Percentiles rank a stretch among this genome's conserved stretches.
These are phyloP conservation scores for Meteorus colon DNA, from an alignment of 2,888 invertebrate species.

Conservation along the genomic window DNA sequence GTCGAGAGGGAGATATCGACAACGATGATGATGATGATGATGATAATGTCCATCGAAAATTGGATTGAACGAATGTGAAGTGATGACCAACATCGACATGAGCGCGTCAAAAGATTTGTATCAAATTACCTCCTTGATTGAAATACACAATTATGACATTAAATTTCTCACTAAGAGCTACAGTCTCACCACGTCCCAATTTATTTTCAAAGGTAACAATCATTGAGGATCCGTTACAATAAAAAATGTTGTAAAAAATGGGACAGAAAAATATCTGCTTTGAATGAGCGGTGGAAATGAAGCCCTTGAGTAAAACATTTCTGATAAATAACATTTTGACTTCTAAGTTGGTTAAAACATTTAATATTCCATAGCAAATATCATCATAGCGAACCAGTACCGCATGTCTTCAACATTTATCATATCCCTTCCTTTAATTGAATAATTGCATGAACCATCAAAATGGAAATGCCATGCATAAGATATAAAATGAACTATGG, in stretches of 20 bases:
- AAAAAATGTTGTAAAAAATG: neutral
- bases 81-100: slow-evolving; percentile 35
- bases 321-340: neutral
- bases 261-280: neutral
- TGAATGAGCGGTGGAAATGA: neutral
- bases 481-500: neutral
- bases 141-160: slow-evolving; percentile 23
- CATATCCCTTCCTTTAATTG: neutral
- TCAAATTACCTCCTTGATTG: slow-evolving; percentile 22
- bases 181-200: neutral
- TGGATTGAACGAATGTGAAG: slow-evolving; percentile 14
- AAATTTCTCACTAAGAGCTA: slow-evolving; percentile 1
- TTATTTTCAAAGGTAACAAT: neutral
- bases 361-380: neutral
- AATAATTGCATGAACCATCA: neutral
- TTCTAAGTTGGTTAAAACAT: neutral
- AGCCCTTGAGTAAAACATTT: neutral
- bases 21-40: slow-evolving; percentile 10
- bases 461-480: too few species aligned
- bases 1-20: neutral
- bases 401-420: neutral
- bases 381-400: neutral
- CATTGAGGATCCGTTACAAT: neutral
- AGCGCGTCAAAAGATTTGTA: slow-evolving; percentile 9
- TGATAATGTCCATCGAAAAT: slow-evolving; percentile 5